Percentiles rank a stretch among this genome's conserved stretches.
These are phyloP conservation scores for Syngnathus rostellatus DNA, from an alignment of 2,797 vertebrate species.

Conservation along the genomic window DNA sequence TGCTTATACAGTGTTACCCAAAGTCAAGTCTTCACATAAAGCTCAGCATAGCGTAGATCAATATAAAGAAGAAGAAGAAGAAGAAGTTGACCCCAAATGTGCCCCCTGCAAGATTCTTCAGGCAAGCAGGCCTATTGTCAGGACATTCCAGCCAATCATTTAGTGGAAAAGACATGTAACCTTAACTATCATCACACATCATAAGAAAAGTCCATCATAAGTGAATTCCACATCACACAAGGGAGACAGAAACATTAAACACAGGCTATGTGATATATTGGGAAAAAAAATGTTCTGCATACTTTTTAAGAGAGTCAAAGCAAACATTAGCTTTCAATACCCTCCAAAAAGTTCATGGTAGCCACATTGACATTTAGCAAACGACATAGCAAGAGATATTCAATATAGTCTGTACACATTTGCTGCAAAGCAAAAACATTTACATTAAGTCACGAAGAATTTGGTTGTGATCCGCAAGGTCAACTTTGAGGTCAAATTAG, in stretches of 20 bases:
- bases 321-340: conserved; percentile 42
- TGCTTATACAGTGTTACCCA: conserved; percentile 17
- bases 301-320: conserved; percentile 9
- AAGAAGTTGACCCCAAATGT: conserved; percentile 20
- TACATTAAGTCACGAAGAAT: too few relatives aligned
- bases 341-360: conserved; percentile 36
- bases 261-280: conserved; percentile 11
- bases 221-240: conserved; percentile 15
- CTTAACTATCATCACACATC: conserved; percentile 22
- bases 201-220: conserved; percentile 21
- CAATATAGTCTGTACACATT: too few relatives aligned
- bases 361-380: conserved; percentile 22
- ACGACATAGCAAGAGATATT: too few relatives aligned
- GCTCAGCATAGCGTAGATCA: conserved; percentile 10
- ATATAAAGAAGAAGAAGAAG: background rate
- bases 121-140: conserved; percentile 33
- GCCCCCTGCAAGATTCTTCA: conserved; percentile 28
- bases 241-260: conserved; percentile 6
- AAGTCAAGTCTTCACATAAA: conserved; percentile 27
- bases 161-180: conserved; percentile 23
- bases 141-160: conserved; percentile 28
- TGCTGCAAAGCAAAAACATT: too few relatives aligned
- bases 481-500: too few relatives aligned
- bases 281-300: conserved; percentile 7
- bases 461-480: too few relatives aligned